These are phyloP conservation scores for Limnephilus lunatus DNA, from an alignment of 2,888 invertebrate species.

Conservation along the genomic window DNA sequence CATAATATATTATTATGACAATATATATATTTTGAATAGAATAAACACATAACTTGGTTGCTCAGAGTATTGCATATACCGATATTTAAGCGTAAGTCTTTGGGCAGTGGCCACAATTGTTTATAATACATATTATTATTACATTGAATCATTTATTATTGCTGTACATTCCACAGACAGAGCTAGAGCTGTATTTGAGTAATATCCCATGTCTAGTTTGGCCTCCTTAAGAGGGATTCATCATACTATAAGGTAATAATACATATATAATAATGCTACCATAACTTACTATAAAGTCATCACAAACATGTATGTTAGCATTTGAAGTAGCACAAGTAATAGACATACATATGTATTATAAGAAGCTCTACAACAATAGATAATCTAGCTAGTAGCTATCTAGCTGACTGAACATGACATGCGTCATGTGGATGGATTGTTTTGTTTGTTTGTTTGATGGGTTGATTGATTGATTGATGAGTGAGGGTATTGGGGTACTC, in stretches of 20 bases:
- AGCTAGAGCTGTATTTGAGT: not conserved
- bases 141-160: slow-evolving; percentile 5
- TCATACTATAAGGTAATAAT: not conserved
- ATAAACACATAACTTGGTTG: slow-evolving; percentile 32
- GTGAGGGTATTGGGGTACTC: not conserved
- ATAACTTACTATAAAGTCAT: slow-evolving; percentile 4
- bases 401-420: not conserved
- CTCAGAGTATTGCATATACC: slow-evolving; percentile 27
- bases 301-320: slow-evolving; percentile 12
- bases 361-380: not conserved
- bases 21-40: slow-evolving; percentile 47
- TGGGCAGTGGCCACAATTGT: not conserved
- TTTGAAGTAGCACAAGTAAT: slow-evolving; percentile 15
- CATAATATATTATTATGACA: slow-evolving; percentile 40
- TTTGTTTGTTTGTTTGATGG: not conserved
- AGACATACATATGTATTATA: not conserved
- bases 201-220: slow-evolving; percentile 6
- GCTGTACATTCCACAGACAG: slow-evolving; percentile 23
- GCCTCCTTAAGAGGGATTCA: slow-evolving; percentile 3
- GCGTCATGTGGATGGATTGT: not conserved
- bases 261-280: slow-evolving; percentile 7
- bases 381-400: not conserved
- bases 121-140: not conserved
- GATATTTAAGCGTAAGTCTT: slow-evolving; percentile 10
- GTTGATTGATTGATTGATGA: not conserved